Base-by-base conservation (phyloP, 1,140 invertebrate genomes). In the Papilio dardanus region DNA sequence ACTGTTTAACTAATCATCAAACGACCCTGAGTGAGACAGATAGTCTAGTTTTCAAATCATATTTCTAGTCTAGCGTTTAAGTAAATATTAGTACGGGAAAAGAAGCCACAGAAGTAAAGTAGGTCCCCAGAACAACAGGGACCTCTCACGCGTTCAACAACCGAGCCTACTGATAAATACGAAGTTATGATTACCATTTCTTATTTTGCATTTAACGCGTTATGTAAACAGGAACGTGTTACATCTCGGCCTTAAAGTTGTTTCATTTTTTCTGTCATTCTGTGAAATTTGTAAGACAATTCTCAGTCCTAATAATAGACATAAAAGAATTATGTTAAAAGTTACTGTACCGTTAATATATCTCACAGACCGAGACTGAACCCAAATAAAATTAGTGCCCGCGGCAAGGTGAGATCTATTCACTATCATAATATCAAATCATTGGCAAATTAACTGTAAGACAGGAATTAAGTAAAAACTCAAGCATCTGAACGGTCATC, bases 101-200 rank as follows among this genome's bases (percentile, higher is more conserved):
- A 54, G 21, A 24, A 54, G 50, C 30, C 24, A 30, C 54, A 30
- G 54, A 62, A 28, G 54, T 62, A 62, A 62, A 16, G 54, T 62
- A 62, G 24, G 54, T 28, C 12, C 10, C 24, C 8, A 12, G 21
- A 14, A 28, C 54, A 62, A 21, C 14, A 28, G 54, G 54, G 54
- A 62, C 24, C 54, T 62, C 54, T 62, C 24, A 24, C 54, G 30
- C 24, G 12, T 54, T 54, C 24, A 62, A 54, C 50, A 2, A 8
- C 12, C 50, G 21, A n/a, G n/a, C n/a, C 54, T 62, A 62, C 21
- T 28, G 12, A 62, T 28, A 28, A 12, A 30, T 30, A 30, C 30
- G 24, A 4, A 54, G 21, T 21, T 54, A 8, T 24, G 5, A 54
- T 54, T 54, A 14, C 8, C 12, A 24, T 19, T 54, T 0, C 50